phyloP scores from a whole-genome alignment of 2,888 invertebrate genomes.

The Trichogramma evanescens region DNA sequence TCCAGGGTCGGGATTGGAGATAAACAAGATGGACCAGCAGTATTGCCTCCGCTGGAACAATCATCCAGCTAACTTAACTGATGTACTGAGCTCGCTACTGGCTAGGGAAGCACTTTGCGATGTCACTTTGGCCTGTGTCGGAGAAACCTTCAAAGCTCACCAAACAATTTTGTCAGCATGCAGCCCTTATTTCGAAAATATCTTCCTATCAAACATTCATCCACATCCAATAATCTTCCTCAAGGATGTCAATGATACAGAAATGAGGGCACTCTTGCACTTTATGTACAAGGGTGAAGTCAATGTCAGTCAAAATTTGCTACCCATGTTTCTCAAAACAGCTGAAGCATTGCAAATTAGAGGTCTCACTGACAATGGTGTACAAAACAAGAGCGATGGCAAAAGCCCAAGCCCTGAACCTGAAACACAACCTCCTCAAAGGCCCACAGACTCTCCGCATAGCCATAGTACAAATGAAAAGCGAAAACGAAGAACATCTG shows the following conservation, averaged over 20 bases:
- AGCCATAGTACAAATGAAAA: conserved; percentile 48
- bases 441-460: conserved; percentile 40
- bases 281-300: conserved; percentile 92
- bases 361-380: conserved; percentile 82
- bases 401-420: conserved; percentile 42
- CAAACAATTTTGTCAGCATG: conserved; percentile 89
- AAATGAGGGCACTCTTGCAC: conserved; percentile 82
- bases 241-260: conserved; percentile 83
- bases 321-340: conserved; percentile 85
- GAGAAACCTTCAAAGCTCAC: conserved; percentile 85
- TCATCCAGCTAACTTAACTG: conserved; percentile 85
- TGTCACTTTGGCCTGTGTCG: conserved; percentile 87
- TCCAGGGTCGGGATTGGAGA: conserved; percentile 44
- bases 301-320: conserved; percentile 84
- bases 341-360: conserved; percentile 85
- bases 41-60: conserved; percentile 94
- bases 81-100: conserved; percentile 79
- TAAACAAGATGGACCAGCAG: conserved; percentile 68
- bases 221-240: conserved; percentile 89
- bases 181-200: conserved; percentile 88
- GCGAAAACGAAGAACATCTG: conserved; percentile 60
- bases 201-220: conserved; percentile 81
- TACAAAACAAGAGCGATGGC: conserved; percentile 47
- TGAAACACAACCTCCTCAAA: conserved; percentile 34
- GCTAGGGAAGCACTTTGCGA: conserved; percentile 86